Conservation (phyloP, 2,797 vertebrate genomes). For the Amblyraja radiata region DNA sequence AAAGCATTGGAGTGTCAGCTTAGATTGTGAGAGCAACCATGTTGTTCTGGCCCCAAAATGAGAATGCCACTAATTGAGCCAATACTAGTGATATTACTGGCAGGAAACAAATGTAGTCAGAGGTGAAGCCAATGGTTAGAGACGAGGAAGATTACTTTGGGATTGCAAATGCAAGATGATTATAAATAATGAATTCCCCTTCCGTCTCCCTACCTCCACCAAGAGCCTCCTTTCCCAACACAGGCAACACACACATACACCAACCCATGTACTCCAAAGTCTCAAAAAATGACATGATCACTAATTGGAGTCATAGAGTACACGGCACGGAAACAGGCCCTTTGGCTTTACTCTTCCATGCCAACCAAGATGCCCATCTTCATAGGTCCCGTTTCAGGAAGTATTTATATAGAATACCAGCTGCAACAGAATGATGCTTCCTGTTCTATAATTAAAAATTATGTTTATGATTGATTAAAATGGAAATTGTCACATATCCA, state of each 20-base stretch:
- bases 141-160: background rate
- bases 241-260: too few species aligned
- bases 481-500: background rate
- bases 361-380: too few species aligned
- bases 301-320: background rate
- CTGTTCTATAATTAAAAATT: background rate
- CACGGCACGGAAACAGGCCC: too few species aligned
- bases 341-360: too few species aligned
- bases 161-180: background rate
- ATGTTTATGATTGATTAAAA: background rate
- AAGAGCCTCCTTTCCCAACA: background rate
- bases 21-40: background rate
- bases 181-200: background rate
- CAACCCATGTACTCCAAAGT: background rate
- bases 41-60: background rate
- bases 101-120: background rate
- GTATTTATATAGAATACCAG: background rate
- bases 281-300: background rate
- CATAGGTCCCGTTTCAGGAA: background rate
- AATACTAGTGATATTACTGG: background rate
- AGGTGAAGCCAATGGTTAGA: background rate
- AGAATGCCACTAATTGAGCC: background rate
- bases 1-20: background rate
- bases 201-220: background rate
- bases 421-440: background rate